Base-by-base conservation (phyloP, 53 echinoderm and acorn worm species). In the Holothuria leucospilota region DNA sequence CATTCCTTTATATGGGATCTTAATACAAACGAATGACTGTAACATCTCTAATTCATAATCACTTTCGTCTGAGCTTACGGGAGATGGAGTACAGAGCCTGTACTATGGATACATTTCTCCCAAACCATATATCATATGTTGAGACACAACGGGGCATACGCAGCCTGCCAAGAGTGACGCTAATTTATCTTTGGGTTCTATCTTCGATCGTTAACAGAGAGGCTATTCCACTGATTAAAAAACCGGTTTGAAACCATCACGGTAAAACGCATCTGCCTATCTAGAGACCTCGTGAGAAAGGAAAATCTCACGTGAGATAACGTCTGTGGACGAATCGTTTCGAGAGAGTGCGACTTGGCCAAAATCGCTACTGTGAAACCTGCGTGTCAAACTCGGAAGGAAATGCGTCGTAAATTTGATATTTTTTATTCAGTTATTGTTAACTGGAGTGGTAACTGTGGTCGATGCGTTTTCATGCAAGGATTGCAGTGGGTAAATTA, bases 171-270 rank as follows among this genome's bases (percentile, higher is more conserved):
- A 53, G 27, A 75, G 51, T 75, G 75, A 75, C 75, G 52, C 51
- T 75, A 75, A 75, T 49, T 75, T 75, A 75, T 75, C 46, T 52
- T 49, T 52, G 51, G 21, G 41, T 75, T 27, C 51, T 49, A 49
- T 75, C 75, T 20, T 75, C 75, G 75, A 75, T 75, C 75, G 75
- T 75, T 75, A 75, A 75, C 51, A 75, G 71, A 75, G 75, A 75
- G 75, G 75, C 75, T 75, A 75, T 75, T 21, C 75, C 75, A 53
- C 75, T 75, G 75, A 75, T 75, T 75, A 75, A 75, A 75, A 75
- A 51, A 53, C 75, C 75, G 52, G 75, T 75, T 75, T 75, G 75
- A 75, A 52, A 75, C 51, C 75, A 75, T 75, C 75, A 75, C 75
- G 75, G 51, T 52, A 75, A 75, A 75, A 49, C 52, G 75, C 75